phyloP scores from a whole-genome alignment of 2,797 vertebrate genomes.

The Rousettus madagascariensis region DNA sequence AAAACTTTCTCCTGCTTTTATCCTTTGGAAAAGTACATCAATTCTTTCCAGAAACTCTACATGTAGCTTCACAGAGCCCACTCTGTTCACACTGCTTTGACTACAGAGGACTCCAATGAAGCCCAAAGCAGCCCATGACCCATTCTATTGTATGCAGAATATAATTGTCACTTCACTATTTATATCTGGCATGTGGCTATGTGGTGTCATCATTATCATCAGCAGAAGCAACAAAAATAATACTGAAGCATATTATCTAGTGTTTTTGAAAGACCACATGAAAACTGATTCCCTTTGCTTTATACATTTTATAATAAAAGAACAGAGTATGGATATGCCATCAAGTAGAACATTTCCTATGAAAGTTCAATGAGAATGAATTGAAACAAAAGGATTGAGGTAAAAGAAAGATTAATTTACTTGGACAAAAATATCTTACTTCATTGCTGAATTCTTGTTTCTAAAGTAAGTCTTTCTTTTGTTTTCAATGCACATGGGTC shows the following conservation, averaged over 20 bases:
- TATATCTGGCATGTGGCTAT: constrained; percentile 5
- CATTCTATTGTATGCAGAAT: background rate
- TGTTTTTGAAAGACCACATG: background rate
- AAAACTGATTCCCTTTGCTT: constrained; percentile 49
- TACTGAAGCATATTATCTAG: background rate
- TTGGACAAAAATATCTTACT: constrained; percentile 56
- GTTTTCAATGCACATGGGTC: background rate
- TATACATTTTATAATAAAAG: constrained; percentile 59
- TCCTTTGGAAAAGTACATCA: background rate
- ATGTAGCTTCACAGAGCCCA: background rate
- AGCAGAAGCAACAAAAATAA: constrained; percentile 57
- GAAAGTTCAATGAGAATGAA: constrained; percentile 51
- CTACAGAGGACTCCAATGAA: background rate
- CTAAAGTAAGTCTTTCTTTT: constrained; percentile 59
- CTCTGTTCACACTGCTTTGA: background rate
- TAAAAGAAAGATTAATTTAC: constrained; percentile 53
- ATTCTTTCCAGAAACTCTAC: background rate
- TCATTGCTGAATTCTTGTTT: constrained; percentile 42
- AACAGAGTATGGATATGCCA: background rate
- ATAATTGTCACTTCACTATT: constrained; percentile 21
- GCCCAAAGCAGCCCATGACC: background rate
- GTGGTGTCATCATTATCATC: background rate
- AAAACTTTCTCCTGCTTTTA: background rate
- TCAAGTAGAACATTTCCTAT: constrained; percentile 15
- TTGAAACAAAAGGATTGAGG: constrained; percentile 53